A percentile compares a stretch with the other conserved stretches of the same genome.
These are phyloP conservation scores for Papilio polytes DNA, from an alignment of 1,140 invertebrate species.

Conservation along the genomic window DNA sequence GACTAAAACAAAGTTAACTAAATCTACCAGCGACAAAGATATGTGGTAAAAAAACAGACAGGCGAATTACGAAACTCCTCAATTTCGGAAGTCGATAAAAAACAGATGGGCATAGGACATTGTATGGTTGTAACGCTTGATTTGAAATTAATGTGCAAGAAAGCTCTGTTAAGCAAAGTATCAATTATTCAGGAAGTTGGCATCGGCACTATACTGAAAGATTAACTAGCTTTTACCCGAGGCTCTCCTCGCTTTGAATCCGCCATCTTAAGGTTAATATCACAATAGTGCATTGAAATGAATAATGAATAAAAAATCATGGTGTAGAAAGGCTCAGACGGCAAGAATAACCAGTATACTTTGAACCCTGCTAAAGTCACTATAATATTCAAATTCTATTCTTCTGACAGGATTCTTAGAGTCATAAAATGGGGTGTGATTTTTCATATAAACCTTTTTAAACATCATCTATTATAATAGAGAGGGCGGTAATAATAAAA, in stretches of 20 bases:
- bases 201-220: conserved; percentile 29
- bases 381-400: conserved; percentile 15
- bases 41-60: too few species aligned
- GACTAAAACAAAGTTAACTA: too few species aligned
- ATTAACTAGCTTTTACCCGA: conserved; percentile 33
- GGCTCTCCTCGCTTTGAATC: conserved; percentile 25
- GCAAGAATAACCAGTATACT: conserved; percentile 21
- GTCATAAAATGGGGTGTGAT: conserved; percentile 19
- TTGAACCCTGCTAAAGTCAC: conserved; percentile 1
- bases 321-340: conserved; percentile 22
- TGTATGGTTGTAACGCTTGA: background rate
- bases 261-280: conserved; percentile 35
- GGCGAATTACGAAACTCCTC: too few species aligned
- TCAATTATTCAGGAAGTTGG: conserved; percentile 30
- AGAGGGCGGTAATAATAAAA: conserved; percentile 9
- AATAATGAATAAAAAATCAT: conserved; percentile 36
- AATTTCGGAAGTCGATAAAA: too few species aligned
- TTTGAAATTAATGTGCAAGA: background rate
- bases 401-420: background rate
- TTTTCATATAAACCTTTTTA: conserved; percentile 11
- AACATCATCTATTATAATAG: conserved; percentile 17
- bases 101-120: too few species aligned
- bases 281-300: conserved; percentile 36
- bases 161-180: background rate
- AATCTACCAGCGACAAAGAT: too few species aligned